Evolutionary conservation across 2,888 invertebrate genomes (phyloP), one percentile per base, ranked within the genome.

Genomic region (Amaurobius ferox): DNA sequence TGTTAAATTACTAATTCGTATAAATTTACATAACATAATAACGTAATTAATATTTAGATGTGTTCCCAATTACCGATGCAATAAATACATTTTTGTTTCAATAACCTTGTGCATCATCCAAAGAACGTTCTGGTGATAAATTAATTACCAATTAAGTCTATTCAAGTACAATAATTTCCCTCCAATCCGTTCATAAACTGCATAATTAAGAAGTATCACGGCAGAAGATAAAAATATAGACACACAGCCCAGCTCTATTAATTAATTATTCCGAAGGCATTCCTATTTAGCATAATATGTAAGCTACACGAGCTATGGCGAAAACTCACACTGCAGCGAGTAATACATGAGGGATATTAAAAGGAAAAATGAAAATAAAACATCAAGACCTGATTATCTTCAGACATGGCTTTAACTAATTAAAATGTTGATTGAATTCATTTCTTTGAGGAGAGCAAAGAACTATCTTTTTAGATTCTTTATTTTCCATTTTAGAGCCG

Each of bases 361-460:
- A 39, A 6, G 28, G 16, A 23, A 55, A 30, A 71, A 55, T 30
- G n/a, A 71, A 7, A 44, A 48, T 16, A 32, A 71, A n/a, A 71
- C 29, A 55, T 28, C 13, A 11, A 30, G 28, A 29, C 44, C 28
- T 76, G 66, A 76, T 76, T 44, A 66, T 66, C 44, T 26, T 16
- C 39, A 29, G 39, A n/a, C 40, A 44, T 13, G 61, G 66, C 62
- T 74, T 61, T 62, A 68, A 32, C 70, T 83, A 76, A 83, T 83
- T 83, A 83, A 83, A 77, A 70, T 76, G 68, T 29, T 40, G 71
- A 81, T 81, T 67, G 76, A 76, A 76, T 83, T 64, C 9, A 30
- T 70, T 44, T 55, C 62, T 79, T 71, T 71, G 28, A 61, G 30
- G 29, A n/a, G n/a, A n/a, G n/a, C n/a, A n/a, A n/a, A n/a, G n/a